Conservation (phyloP, 2,797 vertebrate species). For the Tapera naevia region DNA sequence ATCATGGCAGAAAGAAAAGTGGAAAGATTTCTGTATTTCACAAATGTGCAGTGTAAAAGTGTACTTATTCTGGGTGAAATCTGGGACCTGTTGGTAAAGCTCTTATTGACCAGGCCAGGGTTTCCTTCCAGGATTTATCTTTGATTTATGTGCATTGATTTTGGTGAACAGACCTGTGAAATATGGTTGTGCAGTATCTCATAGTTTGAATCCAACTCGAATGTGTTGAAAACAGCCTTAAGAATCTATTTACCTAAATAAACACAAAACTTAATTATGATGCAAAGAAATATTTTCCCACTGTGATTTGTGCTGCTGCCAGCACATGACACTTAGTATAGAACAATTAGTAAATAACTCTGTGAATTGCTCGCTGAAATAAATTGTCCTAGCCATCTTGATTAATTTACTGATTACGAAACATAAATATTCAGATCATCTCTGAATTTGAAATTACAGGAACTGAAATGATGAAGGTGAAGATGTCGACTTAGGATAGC, state of each 20-base stretch:
- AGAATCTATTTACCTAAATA: slow-evolving; percentile 55
- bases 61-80: neutral
- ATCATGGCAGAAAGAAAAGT: neutral
- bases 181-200: neutral
- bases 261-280: slow-evolving; percentile 46
- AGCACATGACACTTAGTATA: slow-evolving; percentile 18
- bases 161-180: neutral
- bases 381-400: slow-evolving; percentile 45
- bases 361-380: slow-evolving; percentile 46
- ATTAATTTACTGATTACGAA: slow-evolving; percentile 61
- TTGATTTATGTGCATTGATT: neutral
- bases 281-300: slow-evolving; percentile 56
- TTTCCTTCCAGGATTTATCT: slow-evolving; percentile 1
- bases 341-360: slow-evolving; percentile 36
- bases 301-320: slow-evolving; percentile 43
- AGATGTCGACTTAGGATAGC: neutral
- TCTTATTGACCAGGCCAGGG: neutral
- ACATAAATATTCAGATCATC: slow-evolving; percentile 60
- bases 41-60: neutral
- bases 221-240: neutral
- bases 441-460: slow-evolving; percentile 43
- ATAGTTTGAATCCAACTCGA: neutral
- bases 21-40: neutral
- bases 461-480: neutral
- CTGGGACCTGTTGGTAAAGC: neutral